A percentile compares a stretch with the other conserved stretches of the same genome.
Conservation (phyloP, 2,797 vertebrate genomes). For the Luscinia megarhynchos region DNA sequence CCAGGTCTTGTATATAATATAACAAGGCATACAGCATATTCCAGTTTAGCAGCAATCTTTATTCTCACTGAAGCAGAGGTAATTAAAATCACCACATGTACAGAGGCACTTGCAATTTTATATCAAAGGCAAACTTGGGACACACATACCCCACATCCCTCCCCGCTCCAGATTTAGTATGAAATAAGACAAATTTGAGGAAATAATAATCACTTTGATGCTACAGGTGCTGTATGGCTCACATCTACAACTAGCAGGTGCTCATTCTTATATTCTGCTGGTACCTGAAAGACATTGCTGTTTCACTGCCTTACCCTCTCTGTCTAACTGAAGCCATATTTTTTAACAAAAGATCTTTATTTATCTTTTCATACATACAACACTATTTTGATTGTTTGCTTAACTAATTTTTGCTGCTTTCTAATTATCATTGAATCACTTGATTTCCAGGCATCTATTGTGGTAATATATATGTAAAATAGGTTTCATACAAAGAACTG, state of each 20-base stretch:
- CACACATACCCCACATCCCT: background rate
- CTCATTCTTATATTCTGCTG: background rate
- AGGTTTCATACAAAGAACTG: background rate
- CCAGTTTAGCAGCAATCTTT: background rate
- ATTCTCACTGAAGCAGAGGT: background rate
- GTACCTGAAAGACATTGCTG: background rate
- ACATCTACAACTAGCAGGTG: background rate
- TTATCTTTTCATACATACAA: background rate
- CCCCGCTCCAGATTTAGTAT: background rate
- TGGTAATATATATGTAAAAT: background rate
- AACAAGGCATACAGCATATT: background rate
- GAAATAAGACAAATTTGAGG: background rate
- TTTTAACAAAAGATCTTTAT: background rate
- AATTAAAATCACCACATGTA: background rate
- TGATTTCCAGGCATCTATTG: background rate
- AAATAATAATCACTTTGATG: background rate
- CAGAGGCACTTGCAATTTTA: background rate
- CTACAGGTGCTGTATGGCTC: background rate
- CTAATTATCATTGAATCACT: background rate
- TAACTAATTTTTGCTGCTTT: background rate
- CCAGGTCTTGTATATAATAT: background rate
- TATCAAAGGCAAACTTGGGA: background rate
- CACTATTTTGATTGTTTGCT: background rate
- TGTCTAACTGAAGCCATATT: background rate
- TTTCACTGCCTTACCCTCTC: background rate